Conservation (phyloP, 1,140 invertebrate species). For the Eumaeus atala region DNA sequence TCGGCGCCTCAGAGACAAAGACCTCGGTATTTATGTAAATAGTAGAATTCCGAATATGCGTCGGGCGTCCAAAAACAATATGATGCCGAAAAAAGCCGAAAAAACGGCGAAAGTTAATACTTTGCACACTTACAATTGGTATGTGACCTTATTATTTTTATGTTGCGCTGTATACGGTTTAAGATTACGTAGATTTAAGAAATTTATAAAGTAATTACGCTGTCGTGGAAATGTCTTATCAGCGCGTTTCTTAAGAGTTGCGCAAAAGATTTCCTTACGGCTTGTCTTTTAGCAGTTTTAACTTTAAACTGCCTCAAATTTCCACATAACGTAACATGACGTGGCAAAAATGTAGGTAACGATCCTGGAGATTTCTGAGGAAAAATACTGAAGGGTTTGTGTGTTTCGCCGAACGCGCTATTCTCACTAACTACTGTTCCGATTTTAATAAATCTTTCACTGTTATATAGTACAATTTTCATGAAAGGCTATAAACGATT, state of each 20-base stretch:
- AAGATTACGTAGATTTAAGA: conserved; percentile 13
- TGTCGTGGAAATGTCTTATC: not conserved
- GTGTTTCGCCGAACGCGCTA: no score
- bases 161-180: conserved; percentile 19
- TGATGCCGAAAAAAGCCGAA: conserved; percentile 45
- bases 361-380: no score
- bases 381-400: no score
- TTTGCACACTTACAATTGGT: conserved; percentile 44
- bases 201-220: conserved; percentile 10
- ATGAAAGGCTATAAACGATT: no score
- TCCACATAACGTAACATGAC: no score
- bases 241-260: not conserved
- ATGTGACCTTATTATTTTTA: conserved; percentile 31
- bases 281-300: no score
- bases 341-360: no score
- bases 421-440: no score
- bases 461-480: no score
- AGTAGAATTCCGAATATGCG: conserved; percentile 61
- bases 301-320: no score
- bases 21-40: conserved; percentile 67
- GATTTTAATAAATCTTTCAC: no score
- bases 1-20: conserved; percentile 55
- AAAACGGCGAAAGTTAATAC: conserved; percentile 57
- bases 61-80: conserved; percentile 46
- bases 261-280: not conserved